phyloP scores from a whole-genome alignment of 2,113 vertebrate genomes.

The Bagarius yarrelli region DNA sequence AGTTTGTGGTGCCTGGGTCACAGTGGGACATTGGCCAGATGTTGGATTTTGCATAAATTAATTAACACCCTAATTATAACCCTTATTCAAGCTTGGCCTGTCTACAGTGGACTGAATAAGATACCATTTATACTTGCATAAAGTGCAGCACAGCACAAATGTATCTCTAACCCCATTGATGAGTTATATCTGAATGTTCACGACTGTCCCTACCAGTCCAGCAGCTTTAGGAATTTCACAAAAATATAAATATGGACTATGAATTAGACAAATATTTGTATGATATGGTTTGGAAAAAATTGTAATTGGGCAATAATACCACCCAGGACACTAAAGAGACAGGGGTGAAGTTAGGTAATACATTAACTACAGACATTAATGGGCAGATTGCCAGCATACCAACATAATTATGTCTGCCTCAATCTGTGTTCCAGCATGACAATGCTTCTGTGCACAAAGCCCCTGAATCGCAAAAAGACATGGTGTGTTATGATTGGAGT shows the following conservation, averaged over 20 bases:
- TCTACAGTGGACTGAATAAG: conserved; percentile 27
- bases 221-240: background rate
- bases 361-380: no score
- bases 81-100: conserved; percentile 32
- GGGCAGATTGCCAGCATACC: no score
- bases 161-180: conserved; percentile 7
- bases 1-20: background rate
- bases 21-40: conserved; percentile 38
- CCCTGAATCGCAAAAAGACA: no score
- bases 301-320: background rate
- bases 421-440: no score
- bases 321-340: background rate
- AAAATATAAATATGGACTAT: background rate
- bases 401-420: no score
- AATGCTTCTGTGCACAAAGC: no score
- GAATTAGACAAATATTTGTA: background rate
- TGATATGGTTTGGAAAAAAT: background rate
- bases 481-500: no score
- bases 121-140: conserved; percentile 42
- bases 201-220: background rate
- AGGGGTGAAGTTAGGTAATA: background rate
- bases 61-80: conserved; percentile 32
- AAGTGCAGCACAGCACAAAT: conserved; percentile 27
- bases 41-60: conserved; percentile 42
- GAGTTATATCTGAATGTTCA: background rate